phyloP scores from a whole-genome alignment of 2,113 vertebrate genomes.

The Microtus montanus region DNA sequence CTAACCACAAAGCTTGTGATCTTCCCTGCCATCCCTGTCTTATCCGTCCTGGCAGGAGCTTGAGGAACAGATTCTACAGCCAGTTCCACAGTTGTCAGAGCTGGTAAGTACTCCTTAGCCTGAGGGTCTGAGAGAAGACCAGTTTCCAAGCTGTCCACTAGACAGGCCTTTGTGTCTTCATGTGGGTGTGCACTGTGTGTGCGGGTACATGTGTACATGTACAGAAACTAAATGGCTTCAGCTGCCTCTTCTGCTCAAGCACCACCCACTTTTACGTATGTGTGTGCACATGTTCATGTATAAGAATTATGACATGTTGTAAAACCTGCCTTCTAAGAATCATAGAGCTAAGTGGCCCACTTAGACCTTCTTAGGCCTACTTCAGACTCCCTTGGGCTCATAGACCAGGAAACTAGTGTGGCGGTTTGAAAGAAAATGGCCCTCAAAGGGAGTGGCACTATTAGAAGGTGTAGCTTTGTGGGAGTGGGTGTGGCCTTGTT shows the following conservation, averaged over 20 bases:
- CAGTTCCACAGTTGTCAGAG: not conserved
- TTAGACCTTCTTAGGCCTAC: not conserved
- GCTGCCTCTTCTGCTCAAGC: not conserved
- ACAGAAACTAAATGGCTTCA: not conserved
- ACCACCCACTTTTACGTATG: not conserved
- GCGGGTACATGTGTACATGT: not conserved
- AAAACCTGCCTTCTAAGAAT: not conserved
- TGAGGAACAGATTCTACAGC: not conserved
- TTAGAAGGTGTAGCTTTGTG: not conserved
- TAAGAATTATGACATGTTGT: not conserved
- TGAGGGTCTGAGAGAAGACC: not conserved
- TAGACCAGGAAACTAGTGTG: not conserved
- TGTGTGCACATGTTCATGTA: not conserved
- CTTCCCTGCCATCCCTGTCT: not conserved
- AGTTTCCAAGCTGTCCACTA: not conserved
- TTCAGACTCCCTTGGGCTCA: not conserved
- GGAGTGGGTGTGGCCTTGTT: not conserved
- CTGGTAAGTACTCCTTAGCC: not conserved
- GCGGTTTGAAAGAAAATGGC: not conserved
- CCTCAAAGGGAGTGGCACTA: not conserved
- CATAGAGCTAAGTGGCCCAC: not conserved
- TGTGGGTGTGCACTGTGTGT: not conserved
- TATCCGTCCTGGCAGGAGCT: not conserved
- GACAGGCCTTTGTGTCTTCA: not conserved
- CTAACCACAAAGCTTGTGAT: not conserved